Percentiles rank a stretch among this genome's conserved stretches.
phyloP scores from a whole-genome alignment of 2,797 vertebrate genomes.

The Falco cherrug region DNA sequence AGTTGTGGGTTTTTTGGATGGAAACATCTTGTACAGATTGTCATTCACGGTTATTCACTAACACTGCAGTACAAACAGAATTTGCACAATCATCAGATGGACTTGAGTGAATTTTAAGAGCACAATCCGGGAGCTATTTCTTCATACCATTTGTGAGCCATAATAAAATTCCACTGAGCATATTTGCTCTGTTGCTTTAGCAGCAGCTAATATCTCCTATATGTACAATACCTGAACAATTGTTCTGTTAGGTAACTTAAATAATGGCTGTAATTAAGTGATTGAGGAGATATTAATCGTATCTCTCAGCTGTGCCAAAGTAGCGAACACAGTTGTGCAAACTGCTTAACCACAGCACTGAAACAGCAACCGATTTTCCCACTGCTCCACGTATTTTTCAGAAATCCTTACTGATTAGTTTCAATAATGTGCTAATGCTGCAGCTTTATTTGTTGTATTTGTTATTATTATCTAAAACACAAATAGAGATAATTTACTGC shows the following conservation, averaged over 20 bases:
- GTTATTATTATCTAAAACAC: neutral
- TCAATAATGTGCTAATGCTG: neutral
- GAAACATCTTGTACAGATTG: accelerated
- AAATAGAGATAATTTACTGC: neutral
- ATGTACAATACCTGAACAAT: neutral
- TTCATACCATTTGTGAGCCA: neutral
- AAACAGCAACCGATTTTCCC: neutral
- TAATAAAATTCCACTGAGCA: neutral
- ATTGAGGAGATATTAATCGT: neutral
- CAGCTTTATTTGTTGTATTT: neutral
- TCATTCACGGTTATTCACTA: neutral
- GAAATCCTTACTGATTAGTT: neutral
- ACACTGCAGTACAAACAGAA: neutral
- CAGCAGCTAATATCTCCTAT: neutral
- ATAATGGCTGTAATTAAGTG: neutral
- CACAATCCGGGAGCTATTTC: neutral
- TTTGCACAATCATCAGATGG: neutral
- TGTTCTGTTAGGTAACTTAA: neutral
- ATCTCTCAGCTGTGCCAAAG: neutral
- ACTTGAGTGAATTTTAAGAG: neutral
- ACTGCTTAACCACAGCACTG: neutral
- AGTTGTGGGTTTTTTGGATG: neutral
- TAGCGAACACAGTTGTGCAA: neutral
- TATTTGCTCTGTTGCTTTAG: neutral
- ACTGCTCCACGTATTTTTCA: accelerated